Conservation (phyloP, 2,113 vertebrate species). For the Myocastor coypus region DNA sequence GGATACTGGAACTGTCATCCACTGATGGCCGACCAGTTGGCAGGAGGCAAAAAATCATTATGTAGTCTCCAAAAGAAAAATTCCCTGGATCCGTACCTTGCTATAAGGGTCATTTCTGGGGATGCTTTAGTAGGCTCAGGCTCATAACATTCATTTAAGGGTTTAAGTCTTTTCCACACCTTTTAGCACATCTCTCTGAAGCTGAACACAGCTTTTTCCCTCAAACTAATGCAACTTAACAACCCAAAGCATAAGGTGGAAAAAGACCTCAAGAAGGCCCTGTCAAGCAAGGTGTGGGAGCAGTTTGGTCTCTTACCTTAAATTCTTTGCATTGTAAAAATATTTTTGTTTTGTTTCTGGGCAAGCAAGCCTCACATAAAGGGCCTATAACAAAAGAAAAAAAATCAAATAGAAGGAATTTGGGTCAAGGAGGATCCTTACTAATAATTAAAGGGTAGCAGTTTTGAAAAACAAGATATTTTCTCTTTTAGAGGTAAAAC, state of each 20-base stretch:
- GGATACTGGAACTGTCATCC: neutral
- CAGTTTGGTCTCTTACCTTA: neutral
- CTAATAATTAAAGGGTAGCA: neutral
- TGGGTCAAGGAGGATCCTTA: neutral
- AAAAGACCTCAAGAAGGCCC: neutral
- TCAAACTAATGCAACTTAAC: neutral
- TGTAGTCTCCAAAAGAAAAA: neutral
- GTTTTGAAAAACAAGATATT: neutral
- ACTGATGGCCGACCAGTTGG: neutral
- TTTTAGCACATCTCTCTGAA: neutral
- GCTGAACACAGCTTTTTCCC: neutral
- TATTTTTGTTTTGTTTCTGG: neutral
- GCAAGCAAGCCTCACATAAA: neutral
- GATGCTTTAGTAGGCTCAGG: neutral
- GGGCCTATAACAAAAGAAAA: neutral
- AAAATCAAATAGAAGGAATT: neutral
- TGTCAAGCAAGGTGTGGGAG: neutral
- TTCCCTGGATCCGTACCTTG: neutral
- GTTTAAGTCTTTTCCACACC: neutral
- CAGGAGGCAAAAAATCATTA: neutral
- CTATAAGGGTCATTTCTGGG: slow-evolving; percentile 4
- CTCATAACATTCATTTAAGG: neutral
- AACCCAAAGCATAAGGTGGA: neutral
- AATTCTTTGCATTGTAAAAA: neutral
- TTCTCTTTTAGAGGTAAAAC: neutral